These are phyloP conservation scores for Carcina quercana DNA, from an alignment of 2,888 invertebrate genomes.

Conservation along the genomic window DNA sequence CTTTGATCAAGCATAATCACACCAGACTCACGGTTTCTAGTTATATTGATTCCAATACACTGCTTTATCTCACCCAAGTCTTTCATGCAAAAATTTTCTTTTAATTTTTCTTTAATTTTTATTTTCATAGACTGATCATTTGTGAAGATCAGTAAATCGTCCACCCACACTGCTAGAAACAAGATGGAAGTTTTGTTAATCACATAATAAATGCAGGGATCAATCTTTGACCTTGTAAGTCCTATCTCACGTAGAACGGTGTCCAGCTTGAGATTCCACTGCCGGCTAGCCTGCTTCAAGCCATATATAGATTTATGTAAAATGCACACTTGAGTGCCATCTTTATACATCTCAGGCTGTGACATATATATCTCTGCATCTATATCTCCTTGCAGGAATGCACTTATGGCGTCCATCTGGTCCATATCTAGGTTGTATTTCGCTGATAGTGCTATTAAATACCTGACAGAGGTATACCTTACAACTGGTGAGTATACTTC, in stretches of 20 bases:
- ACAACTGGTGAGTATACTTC: slow-evolving; percentile 20
- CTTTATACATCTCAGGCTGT: too few species aligned
- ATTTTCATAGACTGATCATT: slow-evolving; percentile 8
- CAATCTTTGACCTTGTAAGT: background rate
- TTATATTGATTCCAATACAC: slow-evolving; percentile 7
- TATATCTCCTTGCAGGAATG: too few species aligned
- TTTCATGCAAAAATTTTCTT: slow-evolving; percentile 18
- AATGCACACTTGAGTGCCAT: too few species aligned
- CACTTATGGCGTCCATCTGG: too few species aligned
- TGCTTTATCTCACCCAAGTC: slow-evolving; percentile 11
- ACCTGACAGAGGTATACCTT: slow-evolving; percentile 16
- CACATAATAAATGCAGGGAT: slow-evolving; percentile 19
- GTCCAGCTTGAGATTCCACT: too few species aligned
- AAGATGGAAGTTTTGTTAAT: slow-evolving; percentile 13
- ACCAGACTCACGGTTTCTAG: background rate
- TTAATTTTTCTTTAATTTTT: slow-evolving; percentile 12
- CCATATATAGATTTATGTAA: too few species aligned
- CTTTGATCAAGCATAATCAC: slow-evolving; percentile 10
- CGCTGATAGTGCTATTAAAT: slow-evolving; percentile 18
- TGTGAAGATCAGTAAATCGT: slow-evolving; percentile 16
- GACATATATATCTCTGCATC: too few species aligned
- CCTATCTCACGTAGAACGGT: too few species aligned
- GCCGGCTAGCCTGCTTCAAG: too few species aligned
- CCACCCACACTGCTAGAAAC: slow-evolving; percentile 21
- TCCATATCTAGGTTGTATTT: too few species aligned